Conservation (phyloP, 1,140 invertebrate species). For the Daktulosphaira vitifoliae region DNA sequence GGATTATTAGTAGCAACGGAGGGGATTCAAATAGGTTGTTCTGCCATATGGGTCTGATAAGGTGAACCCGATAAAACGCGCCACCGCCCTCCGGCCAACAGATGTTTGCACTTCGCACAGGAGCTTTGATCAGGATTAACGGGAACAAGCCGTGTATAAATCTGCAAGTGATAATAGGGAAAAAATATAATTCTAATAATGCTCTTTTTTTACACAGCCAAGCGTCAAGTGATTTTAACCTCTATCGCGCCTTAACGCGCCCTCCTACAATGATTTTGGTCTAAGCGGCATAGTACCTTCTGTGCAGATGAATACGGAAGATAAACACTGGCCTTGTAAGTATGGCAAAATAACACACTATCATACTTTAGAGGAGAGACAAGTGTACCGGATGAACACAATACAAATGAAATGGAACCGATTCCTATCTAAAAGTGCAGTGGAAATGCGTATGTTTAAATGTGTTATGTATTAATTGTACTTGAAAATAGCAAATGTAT, state of each 20-base stretch:
- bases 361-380: too few species aligned
- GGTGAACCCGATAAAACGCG: conserved; percentile 28
- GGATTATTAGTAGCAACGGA: not conserved
- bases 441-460: too few species aligned
- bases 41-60: conserved; percentile 32
- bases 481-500: too few species aligned
- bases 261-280: too few species aligned
- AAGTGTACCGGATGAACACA: too few species aligned
- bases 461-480: too few species aligned
- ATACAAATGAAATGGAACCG: too few species aligned
- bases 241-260: not conserved
- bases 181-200: conserved; percentile 30
- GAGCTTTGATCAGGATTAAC: conserved; percentile 31
- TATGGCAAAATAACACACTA: too few species aligned
- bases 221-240: conserved; percentile 32
- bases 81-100: conserved; percentile 22
- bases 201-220: conserved; percentile 10
- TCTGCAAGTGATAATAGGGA: not conserved
- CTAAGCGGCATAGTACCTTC: too few species aligned
- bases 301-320: too few species aligned
- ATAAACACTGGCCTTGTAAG: too few species aligned
- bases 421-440: too few species aligned
- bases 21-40: not conserved
- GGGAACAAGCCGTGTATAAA: conserved; percentile 7
- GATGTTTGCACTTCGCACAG: conserved; percentile 33